These are phyloP conservation scores for Thymelicus lineola DNA, from an alignment of 2,888 invertebrate genomes.

Conservation along the genomic window DNA sequence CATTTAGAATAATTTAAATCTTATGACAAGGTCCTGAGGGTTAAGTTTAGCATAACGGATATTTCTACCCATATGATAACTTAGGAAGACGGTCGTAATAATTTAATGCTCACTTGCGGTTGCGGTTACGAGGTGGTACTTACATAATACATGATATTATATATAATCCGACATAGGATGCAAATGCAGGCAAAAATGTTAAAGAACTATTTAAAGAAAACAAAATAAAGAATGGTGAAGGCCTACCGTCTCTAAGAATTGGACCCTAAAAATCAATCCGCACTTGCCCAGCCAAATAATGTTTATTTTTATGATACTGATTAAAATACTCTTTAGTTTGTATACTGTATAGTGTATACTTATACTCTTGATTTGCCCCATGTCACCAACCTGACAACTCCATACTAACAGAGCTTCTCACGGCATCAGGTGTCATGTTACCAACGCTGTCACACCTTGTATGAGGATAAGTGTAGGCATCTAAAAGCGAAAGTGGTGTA, in stretches of 20 bases:
- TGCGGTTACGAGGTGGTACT: constrained; percentile 8
- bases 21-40: background rate
- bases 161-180: background rate
- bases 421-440: background rate
- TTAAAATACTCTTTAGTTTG: too few relatives aligned
- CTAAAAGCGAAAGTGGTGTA: constrained; percentile 3
- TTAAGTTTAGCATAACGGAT: background rate
- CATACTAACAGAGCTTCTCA: background rate
- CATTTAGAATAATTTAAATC: background rate
- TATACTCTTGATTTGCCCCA: too few relatives aligned
- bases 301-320: too few relatives aligned
- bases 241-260: too few relatives aligned
- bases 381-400: too few relatives aligned
- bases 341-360: too few relatives aligned
- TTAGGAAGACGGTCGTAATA: constrained; percentile 20
- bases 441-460: background rate
- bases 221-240: too few relatives aligned
- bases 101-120: constrained; percentile 23
- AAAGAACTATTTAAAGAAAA: too few relatives aligned
- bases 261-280: too few relatives aligned
- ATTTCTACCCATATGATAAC: background rate
- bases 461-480: constrained; percentile 2
- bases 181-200: too few relatives aligned
- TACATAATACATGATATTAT: background rate
- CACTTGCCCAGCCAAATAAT: too few relatives aligned